phyloP scores from a whole-genome alignment of 2,888 invertebrate genomes.

The Gnatocerus cornutus region DNA sequence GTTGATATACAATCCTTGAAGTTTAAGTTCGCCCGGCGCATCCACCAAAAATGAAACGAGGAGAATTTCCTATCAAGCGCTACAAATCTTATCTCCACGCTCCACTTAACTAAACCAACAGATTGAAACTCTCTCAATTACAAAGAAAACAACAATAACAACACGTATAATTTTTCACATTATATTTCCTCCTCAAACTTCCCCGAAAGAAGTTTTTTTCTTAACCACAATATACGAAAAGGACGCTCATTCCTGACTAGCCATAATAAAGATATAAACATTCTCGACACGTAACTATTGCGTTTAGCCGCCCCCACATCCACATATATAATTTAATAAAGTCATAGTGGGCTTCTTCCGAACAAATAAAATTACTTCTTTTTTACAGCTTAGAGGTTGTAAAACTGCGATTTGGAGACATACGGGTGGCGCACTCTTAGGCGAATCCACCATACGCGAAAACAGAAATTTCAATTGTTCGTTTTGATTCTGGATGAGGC shows the following conservation, averaged over 20 bases:
- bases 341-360: conserved; percentile 11
- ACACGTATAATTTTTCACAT: conserved; percentile 32
- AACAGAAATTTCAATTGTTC: neutral
- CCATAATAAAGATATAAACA: conserved; percentile 43
- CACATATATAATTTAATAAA: conserved; percentile 43
- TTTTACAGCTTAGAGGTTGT: neutral
- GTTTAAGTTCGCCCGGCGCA: too few relatives aligned
- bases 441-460: neutral
- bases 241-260: conserved; percentile 37
- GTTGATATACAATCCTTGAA: too few relatives aligned
- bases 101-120: conserved; percentile 23
- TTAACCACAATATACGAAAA: conserved; percentile 21
- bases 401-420: neutral
- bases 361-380: conserved; percentile 12
- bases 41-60: too few relatives aligned
- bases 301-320: conserved; percentile 34
- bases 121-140: conserved; percentile 28
- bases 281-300: conserved; percentile 44
- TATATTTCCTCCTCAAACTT: conserved; percentile 15
- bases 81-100: neutral
- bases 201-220: neutral
- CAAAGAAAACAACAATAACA: conserved; percentile 28
- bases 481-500: neutral
- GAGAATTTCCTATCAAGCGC: too few relatives aligned
- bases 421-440: too few relatives aligned